These are phyloP conservation scores for Vulpes vulpes DNA, from an alignment of 2,113 vertebrate genomes.

Conservation along the genomic window DNA sequence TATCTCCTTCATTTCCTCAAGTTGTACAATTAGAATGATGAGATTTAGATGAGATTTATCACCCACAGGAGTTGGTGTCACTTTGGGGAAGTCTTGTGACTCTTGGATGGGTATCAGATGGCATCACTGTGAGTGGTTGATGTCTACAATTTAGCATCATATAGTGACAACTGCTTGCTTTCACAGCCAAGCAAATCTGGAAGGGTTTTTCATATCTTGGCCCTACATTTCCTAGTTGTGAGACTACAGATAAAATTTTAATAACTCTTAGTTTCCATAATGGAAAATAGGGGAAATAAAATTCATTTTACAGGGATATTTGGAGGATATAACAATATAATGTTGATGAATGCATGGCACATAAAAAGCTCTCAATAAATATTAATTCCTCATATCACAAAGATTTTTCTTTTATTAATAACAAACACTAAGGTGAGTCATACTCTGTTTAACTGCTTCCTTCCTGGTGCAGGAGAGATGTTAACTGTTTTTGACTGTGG, in stretches of 20 bases:
- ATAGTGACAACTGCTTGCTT: background rate
- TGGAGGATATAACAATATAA: background rate
- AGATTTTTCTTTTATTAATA: slow-evolving; percentile 43
- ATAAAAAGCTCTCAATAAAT: background rate
- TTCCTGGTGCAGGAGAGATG: background rate
- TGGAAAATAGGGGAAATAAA: slow-evolving; percentile 31
- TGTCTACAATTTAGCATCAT: background rate
- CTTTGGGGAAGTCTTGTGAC: background rate
- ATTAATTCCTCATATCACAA: background rate
- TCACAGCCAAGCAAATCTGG: slow-evolving; percentile 28
- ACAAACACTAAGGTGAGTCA: background rate
- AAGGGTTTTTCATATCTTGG: background rate
- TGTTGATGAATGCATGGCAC: background rate
- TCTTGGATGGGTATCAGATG: background rate
- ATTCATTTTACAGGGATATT: background rate
- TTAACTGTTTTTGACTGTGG: background rate
- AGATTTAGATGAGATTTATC: slow-evolving; percentile 9
- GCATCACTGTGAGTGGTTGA: background rate
- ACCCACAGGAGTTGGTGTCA: background rate
- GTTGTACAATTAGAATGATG: background rate
- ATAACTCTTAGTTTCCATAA: background rate
- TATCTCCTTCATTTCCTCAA: slow-evolving; percentile 43
- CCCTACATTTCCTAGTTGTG: background rate
- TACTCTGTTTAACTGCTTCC: background rate
- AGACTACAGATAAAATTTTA: slow-evolving; percentile 20